A percentile compares a stretch with the other conserved stretches of the same genome.
phyloP scores from a whole-genome alignment of 2,888 invertebrate species.

The Troilus luridus region DNA sequence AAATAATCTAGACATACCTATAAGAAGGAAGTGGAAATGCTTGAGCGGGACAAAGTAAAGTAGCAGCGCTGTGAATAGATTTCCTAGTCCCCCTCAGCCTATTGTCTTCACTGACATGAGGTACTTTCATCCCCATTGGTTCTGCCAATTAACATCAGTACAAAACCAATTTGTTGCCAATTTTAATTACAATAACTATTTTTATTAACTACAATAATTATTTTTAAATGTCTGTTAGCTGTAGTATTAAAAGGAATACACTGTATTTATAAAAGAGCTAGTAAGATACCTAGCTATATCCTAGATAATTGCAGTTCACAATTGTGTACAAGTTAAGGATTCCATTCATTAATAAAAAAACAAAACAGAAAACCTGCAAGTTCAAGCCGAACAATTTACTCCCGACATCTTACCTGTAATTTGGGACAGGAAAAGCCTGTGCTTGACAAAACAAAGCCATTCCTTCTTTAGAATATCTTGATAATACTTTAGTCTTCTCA shows the following conservation, averaged over 20 bases:
- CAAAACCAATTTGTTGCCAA: background rate
- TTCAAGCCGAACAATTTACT: background rate
- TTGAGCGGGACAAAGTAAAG: conserved; percentile 73
- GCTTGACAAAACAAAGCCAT: conserved; percentile 62
- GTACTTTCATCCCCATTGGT: conserved; percentile 74
- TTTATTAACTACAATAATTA: background rate
- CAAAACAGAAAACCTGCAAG: background rate
- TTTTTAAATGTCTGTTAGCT: background rate
- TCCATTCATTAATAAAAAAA: background rate
- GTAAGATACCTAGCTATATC: background rate
- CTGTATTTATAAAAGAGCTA: background rate
- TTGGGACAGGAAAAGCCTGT: conserved; percentile 69
- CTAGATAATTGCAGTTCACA: background rate
- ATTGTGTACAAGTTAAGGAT: background rate
- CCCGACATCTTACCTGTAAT: conserved; percentile 69
- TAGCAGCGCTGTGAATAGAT: conserved; percentile 62
- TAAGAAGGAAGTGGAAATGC: conserved; percentile 73
- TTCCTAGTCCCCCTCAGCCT: conserved; percentile 69
- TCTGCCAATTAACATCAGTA: conserved; percentile 12
- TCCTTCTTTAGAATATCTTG: conserved; percentile 42
- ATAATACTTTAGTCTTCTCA: conserved; percentile 68
- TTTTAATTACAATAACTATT: background rate
- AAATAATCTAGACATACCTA: conserved; percentile 69
- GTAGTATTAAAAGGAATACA: background rate
- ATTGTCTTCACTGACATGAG: conserved; percentile 75